Conservation (phyloP, 1,140 invertebrate genomes). For the Drosophila tani region DNA sequence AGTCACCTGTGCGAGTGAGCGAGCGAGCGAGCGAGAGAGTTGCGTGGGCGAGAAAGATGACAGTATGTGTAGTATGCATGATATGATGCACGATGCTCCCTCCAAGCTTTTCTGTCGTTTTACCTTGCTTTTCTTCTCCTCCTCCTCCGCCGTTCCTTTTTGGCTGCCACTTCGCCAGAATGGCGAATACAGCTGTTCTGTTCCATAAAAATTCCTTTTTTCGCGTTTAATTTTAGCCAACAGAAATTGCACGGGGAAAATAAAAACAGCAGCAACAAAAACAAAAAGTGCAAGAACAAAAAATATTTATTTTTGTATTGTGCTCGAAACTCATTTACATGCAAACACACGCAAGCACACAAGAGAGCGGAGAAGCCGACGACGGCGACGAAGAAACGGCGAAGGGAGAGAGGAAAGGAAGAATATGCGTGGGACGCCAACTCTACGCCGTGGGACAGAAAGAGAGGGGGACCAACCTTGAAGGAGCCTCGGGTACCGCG, state of each 20-base stretch:
- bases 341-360: constrained; percentile 17
- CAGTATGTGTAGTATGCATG: constrained; percentile 11
- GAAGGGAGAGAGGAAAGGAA: constrained; percentile 31
- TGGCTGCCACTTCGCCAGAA: constrained; percentile 21
- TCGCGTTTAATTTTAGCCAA: constrained; percentile 61
- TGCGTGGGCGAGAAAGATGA: constrained; percentile 10
- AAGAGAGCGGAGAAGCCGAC: constrained; percentile 16
- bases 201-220: constrained; percentile 62
- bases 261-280: constrained; percentile 20
- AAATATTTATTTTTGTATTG: constrained; percentile 57
- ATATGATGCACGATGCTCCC: constrained; percentile 30
- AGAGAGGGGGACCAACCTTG: constrained; percentile 44
- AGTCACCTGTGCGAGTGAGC: constrained; percentile 22
- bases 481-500: constrained; percentile 25
- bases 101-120: constrained; percentile 15
- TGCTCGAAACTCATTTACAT: constrained; percentile 61
- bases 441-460: constrained; percentile 37
- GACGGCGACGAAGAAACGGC: constrained; percentile 27
- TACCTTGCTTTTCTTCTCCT: constrained; percentile 27
- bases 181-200: constrained; percentile 55
- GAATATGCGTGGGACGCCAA: constrained; percentile 59
- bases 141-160: constrained; percentile 9
- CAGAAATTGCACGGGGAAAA: constrained; percentile 60
- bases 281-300: constrained; percentile 50
- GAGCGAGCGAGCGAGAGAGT: constrained; percentile 4